phyloP scores from a whole-genome alignment of 1,140 invertebrate species.

The silkworm (Bombyx mori) region DNA sequence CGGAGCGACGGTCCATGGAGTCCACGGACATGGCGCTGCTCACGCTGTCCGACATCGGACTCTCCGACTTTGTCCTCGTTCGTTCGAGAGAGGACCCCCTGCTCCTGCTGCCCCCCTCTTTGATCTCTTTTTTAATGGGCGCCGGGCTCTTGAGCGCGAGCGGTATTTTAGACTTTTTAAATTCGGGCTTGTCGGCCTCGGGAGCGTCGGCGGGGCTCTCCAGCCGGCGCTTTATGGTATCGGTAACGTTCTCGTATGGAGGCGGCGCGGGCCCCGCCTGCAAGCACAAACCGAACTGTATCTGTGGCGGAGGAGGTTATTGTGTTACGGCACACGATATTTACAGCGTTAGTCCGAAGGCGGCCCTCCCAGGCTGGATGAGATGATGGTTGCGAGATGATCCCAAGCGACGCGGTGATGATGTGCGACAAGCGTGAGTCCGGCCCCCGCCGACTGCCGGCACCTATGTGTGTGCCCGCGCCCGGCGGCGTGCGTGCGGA shows the following conservation, averaged over 20 bases:
- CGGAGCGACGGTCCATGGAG: slow-evolving; percentile 25
- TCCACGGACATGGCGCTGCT: slow-evolving; percentile 35
- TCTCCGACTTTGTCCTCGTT: slow-evolving; percentile 21
- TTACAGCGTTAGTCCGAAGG: slow-evolving; percentile 37
- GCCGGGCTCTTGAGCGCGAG: slow-evolving; percentile 56
- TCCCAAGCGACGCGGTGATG: slow-evolving; percentile 33
- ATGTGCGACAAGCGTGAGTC: slow-evolving; percentile 42
- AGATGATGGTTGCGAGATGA: slow-evolving; percentile 22
- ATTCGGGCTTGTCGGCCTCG: slow-evolving; percentile 44
- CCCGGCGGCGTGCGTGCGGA: neutral
- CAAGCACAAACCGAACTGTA: slow-evolving; percentile 34
- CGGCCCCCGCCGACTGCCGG: slow-evolving; percentile 13
- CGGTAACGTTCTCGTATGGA: slow-evolving; percentile 62
- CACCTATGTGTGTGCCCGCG: neutral
- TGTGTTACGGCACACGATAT: slow-evolving; percentile 31
- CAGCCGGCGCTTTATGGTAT: slow-evolving; percentile 65
- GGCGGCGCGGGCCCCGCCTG: slow-evolving; percentile 28
- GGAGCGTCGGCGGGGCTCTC: slow-evolving; percentile 52
- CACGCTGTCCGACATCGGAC: slow-evolving; percentile 26
- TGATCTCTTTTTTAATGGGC: slow-evolving; percentile 50
- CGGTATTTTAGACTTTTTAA: slow-evolving; percentile 60
- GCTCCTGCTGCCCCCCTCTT: slow-evolving; percentile 42
- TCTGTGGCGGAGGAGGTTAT: neutral
- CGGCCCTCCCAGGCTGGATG: slow-evolving; percentile 7
- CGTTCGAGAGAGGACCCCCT: slow-evolving; percentile 44